phyloP scores from a whole-genome alignment of 1,140 invertebrate species.

The Zaprionus inermis region DNA sequence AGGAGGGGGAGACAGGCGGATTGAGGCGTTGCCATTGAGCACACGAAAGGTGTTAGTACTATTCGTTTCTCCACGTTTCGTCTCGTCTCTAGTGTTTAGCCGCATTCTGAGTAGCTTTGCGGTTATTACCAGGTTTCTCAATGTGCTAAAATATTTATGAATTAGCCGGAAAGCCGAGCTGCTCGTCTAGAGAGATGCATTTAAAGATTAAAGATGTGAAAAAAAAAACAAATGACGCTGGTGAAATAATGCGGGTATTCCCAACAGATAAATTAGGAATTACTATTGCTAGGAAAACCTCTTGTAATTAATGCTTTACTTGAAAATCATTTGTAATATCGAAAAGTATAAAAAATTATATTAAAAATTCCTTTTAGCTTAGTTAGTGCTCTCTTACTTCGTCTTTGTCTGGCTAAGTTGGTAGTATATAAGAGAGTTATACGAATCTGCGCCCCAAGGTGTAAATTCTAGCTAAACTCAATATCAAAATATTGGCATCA shows the following conservation, averaged over 20 bases:
- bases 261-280: constrained; percentile 1
- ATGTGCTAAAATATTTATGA: constrained; percentile 59
- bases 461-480: constrained; percentile 77
- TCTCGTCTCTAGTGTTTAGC: constrained; percentile 34
- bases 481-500: constrained; percentile 62
- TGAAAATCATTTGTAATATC: no score
- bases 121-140: constrained; percentile 23
- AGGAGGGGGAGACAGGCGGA: background rate
- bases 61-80: constrained; percentile 56
- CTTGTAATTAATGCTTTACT: no score
- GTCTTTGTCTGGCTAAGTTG: constrained; percentile 6
- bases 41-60: constrained; percentile 68
- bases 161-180: constrained; percentile 39
- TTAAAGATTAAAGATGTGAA: constrained; percentile 16
- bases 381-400: background rate
- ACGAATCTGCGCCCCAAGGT: constrained; percentile 47
- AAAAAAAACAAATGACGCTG: no score
- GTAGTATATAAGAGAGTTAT: background rate
- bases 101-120: constrained; percentile 15
- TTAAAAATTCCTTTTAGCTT: background rate
- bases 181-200: constrained; percentile 14
- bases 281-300: no score
- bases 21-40: constrained; percentile 27
- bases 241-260: background rate
- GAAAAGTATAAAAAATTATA: background rate